phyloP scores from a whole-genome alignment of 2,888 invertebrate genomes.

The Trypoxylon attenuatum region DNA sequence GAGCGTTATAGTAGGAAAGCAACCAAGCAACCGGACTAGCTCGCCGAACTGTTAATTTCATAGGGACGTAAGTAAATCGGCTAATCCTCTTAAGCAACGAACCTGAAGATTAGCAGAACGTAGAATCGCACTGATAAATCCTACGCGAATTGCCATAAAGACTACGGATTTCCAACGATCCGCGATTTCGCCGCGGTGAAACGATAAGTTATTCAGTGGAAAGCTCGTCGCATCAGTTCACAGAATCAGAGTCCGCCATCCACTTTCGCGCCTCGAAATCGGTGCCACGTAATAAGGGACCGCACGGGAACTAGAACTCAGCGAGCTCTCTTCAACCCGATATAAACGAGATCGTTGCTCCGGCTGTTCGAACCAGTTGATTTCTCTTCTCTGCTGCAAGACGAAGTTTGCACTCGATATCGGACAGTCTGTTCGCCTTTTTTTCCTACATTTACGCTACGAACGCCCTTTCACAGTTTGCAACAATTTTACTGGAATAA shows the following conservation, averaged over 20 bases:
- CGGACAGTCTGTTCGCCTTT: too few relatives aligned
- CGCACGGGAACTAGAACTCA: too few relatives aligned
- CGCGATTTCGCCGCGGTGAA: constrained; percentile 24
- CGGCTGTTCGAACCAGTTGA: background rate
- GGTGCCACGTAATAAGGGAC: constrained; percentile 39
- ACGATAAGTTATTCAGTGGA: constrained; percentile 53
- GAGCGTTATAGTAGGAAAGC: background rate
- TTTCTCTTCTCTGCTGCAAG: too few relatives aligned
- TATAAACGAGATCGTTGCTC: constrained; percentile 17
- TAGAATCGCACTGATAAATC: background rate
- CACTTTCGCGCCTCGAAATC: constrained; percentile 22
- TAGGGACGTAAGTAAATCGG: constrained; percentile 8
- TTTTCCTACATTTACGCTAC: too few relatives aligned
- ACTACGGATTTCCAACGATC: background rate
- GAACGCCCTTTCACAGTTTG: too few relatives aligned
- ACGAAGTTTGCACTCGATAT: too few relatives aligned
- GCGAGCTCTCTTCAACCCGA: constrained; percentile 1
- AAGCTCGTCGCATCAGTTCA: constrained; percentile 30
- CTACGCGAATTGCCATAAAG: constrained; percentile 11
- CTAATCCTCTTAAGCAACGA: constrained; percentile 15
- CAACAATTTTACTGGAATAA: too few relatives aligned
- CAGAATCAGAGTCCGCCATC: too few relatives aligned
- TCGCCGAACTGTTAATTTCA: background rate
- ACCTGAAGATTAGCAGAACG: background rate
- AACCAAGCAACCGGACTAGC: background rate